Evolutionary conservation across 2,888 invertebrate genomes (phyloP).

Genomic region (Andrena flavipes): DNA sequence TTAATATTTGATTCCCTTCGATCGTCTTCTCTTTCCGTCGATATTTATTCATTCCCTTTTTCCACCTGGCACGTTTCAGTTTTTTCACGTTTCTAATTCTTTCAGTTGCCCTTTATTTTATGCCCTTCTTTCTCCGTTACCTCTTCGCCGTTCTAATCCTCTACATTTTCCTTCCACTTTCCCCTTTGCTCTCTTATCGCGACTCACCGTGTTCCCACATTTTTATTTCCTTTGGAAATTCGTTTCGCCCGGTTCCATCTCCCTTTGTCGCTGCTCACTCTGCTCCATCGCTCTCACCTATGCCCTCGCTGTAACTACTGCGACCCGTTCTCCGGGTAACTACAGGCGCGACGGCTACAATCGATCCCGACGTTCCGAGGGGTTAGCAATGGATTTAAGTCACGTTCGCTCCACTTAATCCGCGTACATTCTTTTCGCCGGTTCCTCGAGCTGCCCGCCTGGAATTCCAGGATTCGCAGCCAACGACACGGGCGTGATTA

Average conservation of each 20-base stretch:
- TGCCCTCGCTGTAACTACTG: constrained; percentile 38
- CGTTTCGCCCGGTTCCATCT: background rate
- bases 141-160: background rate
- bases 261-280: background rate
- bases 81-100: too few relatives aligned
- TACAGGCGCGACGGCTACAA: constrained; percentile 66
- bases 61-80: too few relatives aligned
- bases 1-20: background rate
- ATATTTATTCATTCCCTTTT: too few relatives aligned
- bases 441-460: constrained; percentile 22
- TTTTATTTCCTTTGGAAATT: constrained; percentile 10
- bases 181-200: background rate
- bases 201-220: background rate
- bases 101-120: too few relatives aligned
- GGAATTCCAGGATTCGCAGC: constrained; percentile 59
- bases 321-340: constrained; percentile 8
- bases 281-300: constrained; percentile 28
- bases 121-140: too few relatives aligned
- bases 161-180: background rate
- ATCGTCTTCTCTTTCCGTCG: too few relatives aligned
- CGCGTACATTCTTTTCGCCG: constrained; percentile 63
- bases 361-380: constrained; percentile 68
- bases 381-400: constrained; percentile 75
- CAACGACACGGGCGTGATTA: constrained; percentile 65
- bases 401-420: constrained; percentile 71